phyloP scores from a whole-genome alignment of 1,140 invertebrate species.

The Harpegnathos saltator region DNA sequence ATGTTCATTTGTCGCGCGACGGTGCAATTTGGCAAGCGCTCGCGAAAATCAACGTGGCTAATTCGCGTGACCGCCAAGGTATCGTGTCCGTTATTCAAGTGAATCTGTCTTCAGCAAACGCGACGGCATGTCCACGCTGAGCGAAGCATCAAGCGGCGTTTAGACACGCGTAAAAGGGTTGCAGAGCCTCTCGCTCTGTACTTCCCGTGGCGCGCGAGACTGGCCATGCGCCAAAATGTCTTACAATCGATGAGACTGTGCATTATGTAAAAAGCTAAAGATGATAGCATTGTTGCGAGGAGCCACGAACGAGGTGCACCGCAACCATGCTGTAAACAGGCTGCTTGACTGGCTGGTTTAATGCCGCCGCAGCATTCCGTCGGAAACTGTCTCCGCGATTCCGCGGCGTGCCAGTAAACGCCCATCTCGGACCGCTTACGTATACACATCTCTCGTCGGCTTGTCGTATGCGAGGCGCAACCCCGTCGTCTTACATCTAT shows the following conservation, averaged over 20 bases:
- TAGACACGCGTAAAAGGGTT: constrained; percentile 37
- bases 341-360: constrained; percentile 12
- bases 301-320: not conserved
- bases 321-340: constrained; percentile 31
- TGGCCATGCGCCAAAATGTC: constrained; percentile 42
- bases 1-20: not conserved
- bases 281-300: not conserved
- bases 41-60: not conserved
- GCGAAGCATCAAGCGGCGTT: constrained; percentile 19
- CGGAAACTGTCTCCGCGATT: constrained; percentile 44
- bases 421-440: constrained; percentile 30
- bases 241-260: constrained; percentile 52
- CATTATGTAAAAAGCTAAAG: constrained; percentile 40
- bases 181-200: not conserved
- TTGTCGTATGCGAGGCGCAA: not conserved
- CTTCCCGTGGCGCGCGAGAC: not conserved
- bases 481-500: constrained; percentile 32
- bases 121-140: not conserved
- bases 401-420: constrained; percentile 46
- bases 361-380: constrained; percentile 6
- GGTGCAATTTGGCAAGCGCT: not conserved
- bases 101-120: constrained; percentile 48
- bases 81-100: constrained; percentile 11
- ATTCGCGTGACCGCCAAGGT: constrained; percentile 15
- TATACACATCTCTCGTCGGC: constrained; percentile 5